Percentiles rank a stretch among this genome's conserved stretches.
These are phyloP conservation scores for Bufo bufo DNA, from an alignment of 2,113 vertebrate genomes.

Conservation along the genomic window DNA sequence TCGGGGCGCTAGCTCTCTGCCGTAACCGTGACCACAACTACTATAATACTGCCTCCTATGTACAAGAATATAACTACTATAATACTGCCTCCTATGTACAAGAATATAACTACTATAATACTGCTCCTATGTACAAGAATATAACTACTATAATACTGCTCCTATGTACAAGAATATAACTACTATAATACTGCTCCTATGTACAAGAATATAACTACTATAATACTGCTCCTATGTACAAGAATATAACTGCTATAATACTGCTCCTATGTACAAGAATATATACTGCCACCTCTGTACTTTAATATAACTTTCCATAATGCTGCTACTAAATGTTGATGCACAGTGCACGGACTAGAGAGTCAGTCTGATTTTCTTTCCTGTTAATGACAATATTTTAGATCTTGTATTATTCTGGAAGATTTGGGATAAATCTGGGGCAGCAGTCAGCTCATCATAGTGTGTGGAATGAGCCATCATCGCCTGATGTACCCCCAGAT, in stretches of 20 bases:
- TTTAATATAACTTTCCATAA: too few relatives aligned
- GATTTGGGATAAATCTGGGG: not conserved
- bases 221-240: not conserved
- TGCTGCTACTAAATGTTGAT: too few relatives aligned
- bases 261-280: too few relatives aligned
- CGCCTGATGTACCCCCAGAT: not conserved
- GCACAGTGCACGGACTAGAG: too few relatives aligned
- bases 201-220: not conserved
- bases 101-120: conserved; percentile 8
- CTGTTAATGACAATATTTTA: too few relatives aligned
- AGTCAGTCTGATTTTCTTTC: too few relatives aligned
- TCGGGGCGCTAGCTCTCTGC: too few relatives aligned
- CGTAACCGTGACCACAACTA: too few relatives aligned
- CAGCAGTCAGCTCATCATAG: not conserved
- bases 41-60: not conserved
- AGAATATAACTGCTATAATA: not conserved
- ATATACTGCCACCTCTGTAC: too few relatives aligned
- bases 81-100: not conserved
- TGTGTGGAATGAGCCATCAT: not conserved
- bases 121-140: not conserved
- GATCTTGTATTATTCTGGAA: too few relatives aligned
- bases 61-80: conserved; percentile 20
- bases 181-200: not conserved
- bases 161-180: not conserved
- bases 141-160: conserved; percentile 2